These are phyloP conservation scores for Boulengerochromis microlepis DNA, from an alignment of 2,113 vertebrate species.

Conservation along the genomic window DNA sequence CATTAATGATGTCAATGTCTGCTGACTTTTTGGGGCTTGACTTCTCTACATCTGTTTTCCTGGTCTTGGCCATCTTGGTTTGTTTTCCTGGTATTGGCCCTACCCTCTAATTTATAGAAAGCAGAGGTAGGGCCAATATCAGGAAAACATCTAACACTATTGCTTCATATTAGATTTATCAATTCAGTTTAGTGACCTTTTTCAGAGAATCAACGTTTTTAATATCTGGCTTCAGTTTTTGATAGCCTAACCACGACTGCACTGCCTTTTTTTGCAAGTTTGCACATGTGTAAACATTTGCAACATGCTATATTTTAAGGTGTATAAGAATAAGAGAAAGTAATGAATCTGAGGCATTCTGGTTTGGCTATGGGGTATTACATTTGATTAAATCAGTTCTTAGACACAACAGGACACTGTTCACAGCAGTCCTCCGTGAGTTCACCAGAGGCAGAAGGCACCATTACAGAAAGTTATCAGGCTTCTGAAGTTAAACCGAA, in stretches of 20 bases:
- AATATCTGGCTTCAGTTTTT: background rate
- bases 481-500: constrained; percentile 48
- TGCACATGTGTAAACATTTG: background rate
- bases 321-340: background rate
- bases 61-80: background rate
- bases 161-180: background rate
- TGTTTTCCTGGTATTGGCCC: background rate
- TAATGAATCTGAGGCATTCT: background rate
- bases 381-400: background rate
- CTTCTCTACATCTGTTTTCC: constrained; percentile 22
- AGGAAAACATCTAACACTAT: background rate
- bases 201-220: background rate
- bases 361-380: background rate
- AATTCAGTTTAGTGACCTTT: background rate
- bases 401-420: background rate
- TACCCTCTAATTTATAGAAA: constrained; percentile 28
- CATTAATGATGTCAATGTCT: constrained; percentile 66
- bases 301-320: background rate
- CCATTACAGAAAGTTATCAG: constrained; percentile 41
- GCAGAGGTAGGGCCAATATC: constrained; percentile 12
- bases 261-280: background rate
- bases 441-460: constrained; percentile 16
- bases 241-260: background rate
- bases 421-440: background rate
- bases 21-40: constrained; percentile 48